Evolutionary conservation across 1,140 invertebrate species (phyloP).

Genomic region (Orius insidiosus): DNA sequence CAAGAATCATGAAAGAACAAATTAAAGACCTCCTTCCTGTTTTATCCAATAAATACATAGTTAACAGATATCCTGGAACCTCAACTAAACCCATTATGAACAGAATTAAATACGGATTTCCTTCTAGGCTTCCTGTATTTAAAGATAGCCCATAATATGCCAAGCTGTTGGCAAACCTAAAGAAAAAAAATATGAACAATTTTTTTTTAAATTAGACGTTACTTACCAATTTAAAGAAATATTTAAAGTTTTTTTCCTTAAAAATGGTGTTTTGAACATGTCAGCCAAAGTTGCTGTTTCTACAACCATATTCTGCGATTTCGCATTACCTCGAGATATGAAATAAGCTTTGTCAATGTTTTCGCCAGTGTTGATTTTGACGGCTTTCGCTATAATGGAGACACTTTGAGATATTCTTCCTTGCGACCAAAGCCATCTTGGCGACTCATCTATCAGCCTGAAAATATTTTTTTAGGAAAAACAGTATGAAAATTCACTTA

Average conservation of each 20-base stretch:
- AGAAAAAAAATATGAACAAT: no score
- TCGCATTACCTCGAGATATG: conserved; percentile 37
- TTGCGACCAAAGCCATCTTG: conserved; percentile 68
- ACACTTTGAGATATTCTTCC: conserved; percentile 50
- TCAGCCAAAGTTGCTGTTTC: conserved; percentile 33
- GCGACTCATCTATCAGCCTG: conserved; percentile 66
- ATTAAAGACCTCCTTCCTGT: conserved; percentile 52
- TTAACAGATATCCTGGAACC: conserved; percentile 57
- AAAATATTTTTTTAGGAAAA: conserved; percentile 3
- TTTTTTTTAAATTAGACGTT: conserved; percentile 13
- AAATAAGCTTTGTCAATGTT: conserved; percentile 38
- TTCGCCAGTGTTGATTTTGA: conserved; percentile 45
- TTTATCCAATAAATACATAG: conserved; percentile 50
- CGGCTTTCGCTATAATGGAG: conserved; percentile 48
- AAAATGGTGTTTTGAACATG: conserved; percentile 62
- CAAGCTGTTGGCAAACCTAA: conserved; percentile 63
- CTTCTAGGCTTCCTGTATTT: conserved; percentile 49
- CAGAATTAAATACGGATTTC: conserved; percentile 68
- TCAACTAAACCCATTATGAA: conserved; percentile 68
- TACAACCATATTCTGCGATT: conserved; percentile 12
- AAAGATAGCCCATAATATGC: conserved; percentile 74
- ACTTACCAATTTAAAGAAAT: conserved; percentile 59
- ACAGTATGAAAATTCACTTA: conserved; percentile 17
- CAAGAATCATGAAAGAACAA: conserved; percentile 51
- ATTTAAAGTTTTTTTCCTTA: no score